Base-by-base conservation (phyloP, 2,797 vertebrate species). In the Avahi laniger region DNA sequence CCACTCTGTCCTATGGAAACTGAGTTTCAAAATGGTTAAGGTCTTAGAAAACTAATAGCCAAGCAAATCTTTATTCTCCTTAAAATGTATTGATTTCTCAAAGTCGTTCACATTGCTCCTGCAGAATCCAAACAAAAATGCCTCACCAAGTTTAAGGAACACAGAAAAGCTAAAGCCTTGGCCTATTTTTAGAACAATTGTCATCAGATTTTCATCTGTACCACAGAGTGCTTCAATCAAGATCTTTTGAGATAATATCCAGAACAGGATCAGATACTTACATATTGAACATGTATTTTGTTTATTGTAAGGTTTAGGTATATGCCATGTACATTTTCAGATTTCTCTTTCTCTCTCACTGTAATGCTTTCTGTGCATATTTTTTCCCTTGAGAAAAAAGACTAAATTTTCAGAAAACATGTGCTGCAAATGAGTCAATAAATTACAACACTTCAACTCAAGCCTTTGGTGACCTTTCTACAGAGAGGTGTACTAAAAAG, bases 341-440 rank as follows among this genome's bases (percentile, higher is more conserved):
- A 88, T 89, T 97, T 97, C 92, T 91, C 89, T 97, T 97, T 95
- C 92, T 96, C 89, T 95, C 91, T 97, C 76, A 95, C 88, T 91
- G 33, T 88, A 96, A 94, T 94, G 96, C 88, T 97, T 98, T 96
- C 73, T 96, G 97, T 95, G 82, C 95, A 72, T 67, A 22, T 43
- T 84, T 80, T 95, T 96, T 95, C 38, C 94, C 65, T 95, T 97
- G 89, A 97, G 95, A 96, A 97, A 91, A 85, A 81, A 85, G 84
- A 57, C 75, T 89, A 89, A 97, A 97, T 98, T 98, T 98, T 98
- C 98, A 98, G 97, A 97, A 98, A 98, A 97, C 85, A 97, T n/a
- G 41, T 76, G 57, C 91, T 94, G 73, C 94, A 96, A 97, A 98
- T 97, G 96, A 98, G 93, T 98, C 97, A 98, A 95, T 97, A 97